Base-by-base conservation (phyloP, 2,797 vertebrate species). In the Parambassis ranga region DNA sequence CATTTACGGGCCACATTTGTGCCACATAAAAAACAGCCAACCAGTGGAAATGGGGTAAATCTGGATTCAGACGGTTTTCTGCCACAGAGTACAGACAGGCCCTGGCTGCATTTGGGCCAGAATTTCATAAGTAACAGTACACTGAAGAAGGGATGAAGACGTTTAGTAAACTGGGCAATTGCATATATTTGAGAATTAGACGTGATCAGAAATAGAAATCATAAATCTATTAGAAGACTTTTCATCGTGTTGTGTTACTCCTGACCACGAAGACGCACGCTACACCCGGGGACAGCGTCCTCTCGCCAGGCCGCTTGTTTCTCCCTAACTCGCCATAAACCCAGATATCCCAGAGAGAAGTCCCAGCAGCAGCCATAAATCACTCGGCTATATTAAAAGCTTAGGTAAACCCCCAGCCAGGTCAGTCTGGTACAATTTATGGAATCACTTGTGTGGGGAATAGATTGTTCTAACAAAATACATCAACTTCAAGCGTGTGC, bases 351-450 rank as follows among this genome's bases (percentile, higher is more conserved):
- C 63, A 61, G 36, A 75, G 73, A 72, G 49, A 74, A 75, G 71
- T 41, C 58, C 52, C 47, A 60, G 51, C 58, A 65, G 77, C 19
- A 57, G 58, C 49, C 61, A 78, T 88, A 86, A 87, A 91, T 91
- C 87, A 88, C 4, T 47, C 3, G 19, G 32, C 46, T 65, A 69
- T 48, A 79, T 85, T 82, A 87, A 83, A 86, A 83, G 82, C 84
- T 81, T 80, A 87, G 60, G 79, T 87, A 75, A 82, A 68, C 55
- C 75, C 69, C 35, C 32, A 71, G 60, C 70, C 78, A 74, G 86
- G 75, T 81, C 84, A 79, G 53, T 9, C 15, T 50, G 46, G 48
- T 27, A 49, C 60, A 83, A 88, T 86, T 85, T 85, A 88, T 86
- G 67, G 67, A 59, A 65, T 74, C 82, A 83, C 77, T 86, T 85